phyloP scores from a whole-genome alignment of 2,888 invertebrate genomes.

The Polia nebulosa region DNA sequence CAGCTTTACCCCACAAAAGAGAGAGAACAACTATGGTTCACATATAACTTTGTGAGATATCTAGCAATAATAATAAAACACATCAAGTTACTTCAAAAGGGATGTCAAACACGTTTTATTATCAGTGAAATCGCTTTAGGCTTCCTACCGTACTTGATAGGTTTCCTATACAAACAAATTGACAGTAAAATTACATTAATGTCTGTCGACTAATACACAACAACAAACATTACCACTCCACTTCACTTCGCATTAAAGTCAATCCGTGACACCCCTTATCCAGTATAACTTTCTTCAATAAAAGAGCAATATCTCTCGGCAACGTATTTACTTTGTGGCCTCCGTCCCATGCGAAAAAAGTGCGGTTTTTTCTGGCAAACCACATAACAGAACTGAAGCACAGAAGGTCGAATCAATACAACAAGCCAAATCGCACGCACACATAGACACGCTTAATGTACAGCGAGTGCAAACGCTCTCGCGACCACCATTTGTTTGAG shows the following conservation, averaged over 20 bases:
- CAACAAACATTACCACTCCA: not conserved
- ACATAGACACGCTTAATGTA: not conserved
- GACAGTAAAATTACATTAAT: too few species aligned
- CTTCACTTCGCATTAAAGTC: not conserved
- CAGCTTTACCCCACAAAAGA: too few species aligned
- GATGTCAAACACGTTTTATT: not conserved
- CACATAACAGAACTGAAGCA: not conserved
- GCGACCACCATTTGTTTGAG: too few species aligned
- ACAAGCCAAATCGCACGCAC: not conserved
- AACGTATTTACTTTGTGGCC: slow-evolving; percentile 44
- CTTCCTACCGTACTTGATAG: too few species aligned
- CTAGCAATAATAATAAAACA: not conserved
- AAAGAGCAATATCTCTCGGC: slow-evolving; percentile 44
- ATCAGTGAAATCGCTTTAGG: not conserved
- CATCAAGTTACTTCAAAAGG: not conserved
- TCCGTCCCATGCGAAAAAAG: slow-evolving; percentile 11
- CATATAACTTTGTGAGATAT: not conserved
- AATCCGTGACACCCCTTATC: slow-evolving; percentile 9
- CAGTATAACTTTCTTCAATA: slow-evolving; percentile 47
- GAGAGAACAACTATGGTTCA: too few species aligned
- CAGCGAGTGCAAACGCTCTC: too few species aligned
- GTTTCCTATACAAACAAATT: not conserved
- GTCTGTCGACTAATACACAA: not conserved
- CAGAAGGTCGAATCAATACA: not conserved
- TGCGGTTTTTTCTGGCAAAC: not conserved